Conservation (phyloP, 2,113 vertebrate species). For the Poeciliopsis turrubarensis region DNA sequence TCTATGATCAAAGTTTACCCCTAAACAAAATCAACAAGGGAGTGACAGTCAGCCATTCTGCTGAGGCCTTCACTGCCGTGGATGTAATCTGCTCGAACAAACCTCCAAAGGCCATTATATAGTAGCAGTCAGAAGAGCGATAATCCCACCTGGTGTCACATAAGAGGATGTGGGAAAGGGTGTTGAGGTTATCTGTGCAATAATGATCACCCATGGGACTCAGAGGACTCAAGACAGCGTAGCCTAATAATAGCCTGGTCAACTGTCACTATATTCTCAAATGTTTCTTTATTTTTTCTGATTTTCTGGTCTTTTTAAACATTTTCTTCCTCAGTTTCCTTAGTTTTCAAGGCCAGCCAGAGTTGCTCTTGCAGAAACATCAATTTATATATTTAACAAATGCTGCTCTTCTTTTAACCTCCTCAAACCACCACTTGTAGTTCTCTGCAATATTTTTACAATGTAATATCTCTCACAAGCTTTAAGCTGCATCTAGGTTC, state of each 20-base stretch:
- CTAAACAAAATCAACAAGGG: slow-evolving; percentile 39
- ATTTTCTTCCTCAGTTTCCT: not conserved
- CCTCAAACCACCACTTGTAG: too few species aligned
- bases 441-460: not conserved
- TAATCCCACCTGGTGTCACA: slow-evolving; percentile 68
- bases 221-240: slow-evolving; percentile 22
- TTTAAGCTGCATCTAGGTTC: slow-evolving; percentile 1
- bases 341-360: not conserved
- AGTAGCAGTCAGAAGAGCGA: slow-evolving; percentile 56
- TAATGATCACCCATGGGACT: slow-evolving; percentile 56
- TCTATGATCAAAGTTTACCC: slow-evolving; percentile 36
- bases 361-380: not conserved
- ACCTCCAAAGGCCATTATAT: slow-evolving; percentile 58
- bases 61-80: slow-evolving; percentile 30
- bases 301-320: not conserved
- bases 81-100: slow-evolving; percentile 65
- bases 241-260: slow-evolving; percentile 35
- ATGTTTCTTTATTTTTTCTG: slow-evolving; percentile 2
- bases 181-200: slow-evolving; percentile 61
- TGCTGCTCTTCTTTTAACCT: not conserved
- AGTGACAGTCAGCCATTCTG: slow-evolving; percentile 41
- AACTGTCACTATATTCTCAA: slow-evolving; percentile 24
- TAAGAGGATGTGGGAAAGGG: slow-evolving; percentile 37
- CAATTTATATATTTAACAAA: not conserved
- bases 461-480: not conserved